Conservation (phyloP, 2,888 invertebrate species). For the Sepiola atlantica region DNA sequence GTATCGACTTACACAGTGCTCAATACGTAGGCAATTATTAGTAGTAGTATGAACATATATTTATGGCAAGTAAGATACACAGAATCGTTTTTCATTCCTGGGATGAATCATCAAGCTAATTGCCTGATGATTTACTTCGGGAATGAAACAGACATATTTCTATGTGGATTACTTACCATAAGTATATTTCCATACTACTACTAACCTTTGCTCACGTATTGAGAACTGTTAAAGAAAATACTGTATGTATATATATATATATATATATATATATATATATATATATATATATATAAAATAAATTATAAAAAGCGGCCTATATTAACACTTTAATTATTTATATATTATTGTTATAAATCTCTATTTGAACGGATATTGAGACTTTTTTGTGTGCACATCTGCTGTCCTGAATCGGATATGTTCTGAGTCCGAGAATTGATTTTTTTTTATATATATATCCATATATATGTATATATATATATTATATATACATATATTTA, state of each 20-base stretch:
- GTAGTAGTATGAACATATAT: too few species aligned
- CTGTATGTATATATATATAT: not conserved
- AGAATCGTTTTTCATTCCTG: too few species aligned
- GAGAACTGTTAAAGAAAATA: too few species aligned
- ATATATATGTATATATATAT: too few species aligned
- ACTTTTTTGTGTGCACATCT: not conserved
- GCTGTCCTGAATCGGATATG: not conserved
- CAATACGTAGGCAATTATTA: too few species aligned
- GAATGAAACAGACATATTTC: too few species aligned
- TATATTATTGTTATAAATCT: not conserved
- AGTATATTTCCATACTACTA: not conserved
- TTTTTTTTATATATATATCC: not conserved
- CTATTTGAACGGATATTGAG: not conserved
- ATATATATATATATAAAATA: not conserved
- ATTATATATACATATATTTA: not conserved
- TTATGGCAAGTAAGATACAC: too few species aligned
- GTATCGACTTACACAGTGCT: too few species aligned
- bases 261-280: slow-evolving; percentile 32
- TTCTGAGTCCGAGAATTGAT: not conserved
- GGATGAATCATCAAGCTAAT: too few species aligned
- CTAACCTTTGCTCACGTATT: too few species aligned
- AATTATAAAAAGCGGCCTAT: not conserved
- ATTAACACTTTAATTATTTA: not conserved
- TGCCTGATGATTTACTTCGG: too few species aligned
- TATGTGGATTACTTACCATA: not conserved